Percentiles rank a stretch among this genome's conserved stretches.
These are phyloP conservation scores for Ailurus styani DNA, from an alignment of 2,113 vertebrate species.

Conservation along the genomic window DNA sequence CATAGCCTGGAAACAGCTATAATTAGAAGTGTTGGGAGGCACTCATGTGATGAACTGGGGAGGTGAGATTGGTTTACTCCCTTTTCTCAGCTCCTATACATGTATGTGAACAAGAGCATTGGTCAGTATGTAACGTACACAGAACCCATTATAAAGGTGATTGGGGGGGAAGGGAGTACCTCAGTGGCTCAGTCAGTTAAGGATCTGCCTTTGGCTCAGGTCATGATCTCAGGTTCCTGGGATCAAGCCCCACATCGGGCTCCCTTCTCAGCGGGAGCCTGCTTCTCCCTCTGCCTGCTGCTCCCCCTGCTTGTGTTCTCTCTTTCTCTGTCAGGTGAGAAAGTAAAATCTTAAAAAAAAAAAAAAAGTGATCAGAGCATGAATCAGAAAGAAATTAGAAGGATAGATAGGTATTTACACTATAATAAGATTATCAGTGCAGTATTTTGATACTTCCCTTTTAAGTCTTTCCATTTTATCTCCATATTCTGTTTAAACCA, in stretches of 20 bases:
- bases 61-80: neutral
- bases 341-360: neutral
- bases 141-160: neutral
- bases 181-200: neutral
- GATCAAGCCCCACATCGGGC: neutral
- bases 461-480: neutral
- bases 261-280: neutral
- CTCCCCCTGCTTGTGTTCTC: neutral
- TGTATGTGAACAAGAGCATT: neutral
- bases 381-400: neutral
- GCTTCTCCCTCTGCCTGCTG: neutral
- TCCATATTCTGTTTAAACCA: neutral
- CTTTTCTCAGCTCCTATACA: neutral
- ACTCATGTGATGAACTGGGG: neutral
- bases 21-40: neutral
- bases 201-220: neutral
- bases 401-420: neutral
- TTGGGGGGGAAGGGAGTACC: neutral
- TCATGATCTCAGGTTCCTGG: neutral
- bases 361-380: neutral
- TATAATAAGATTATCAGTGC: neutral
- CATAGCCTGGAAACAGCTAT: neutral
- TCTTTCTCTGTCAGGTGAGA: neutral
- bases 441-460: neutral
- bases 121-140: neutral